Percentiles rank a stretch among this genome's conserved stretches.
Evolutionary conservation across 2,797 vertebrate species (phyloP).

Genomic region (Mus caroli): DNA sequence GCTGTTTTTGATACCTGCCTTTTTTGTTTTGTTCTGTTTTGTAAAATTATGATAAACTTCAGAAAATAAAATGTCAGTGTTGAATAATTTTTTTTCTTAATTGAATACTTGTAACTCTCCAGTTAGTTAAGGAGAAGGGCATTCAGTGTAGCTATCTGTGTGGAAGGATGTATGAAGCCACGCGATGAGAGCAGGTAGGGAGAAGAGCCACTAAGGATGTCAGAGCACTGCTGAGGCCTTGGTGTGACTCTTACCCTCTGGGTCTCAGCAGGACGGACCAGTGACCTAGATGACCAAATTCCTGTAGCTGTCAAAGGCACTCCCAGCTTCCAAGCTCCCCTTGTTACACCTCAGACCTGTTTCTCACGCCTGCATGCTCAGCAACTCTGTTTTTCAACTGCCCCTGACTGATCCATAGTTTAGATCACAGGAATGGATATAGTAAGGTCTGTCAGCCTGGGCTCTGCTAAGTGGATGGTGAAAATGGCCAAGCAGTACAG

Average conservation of each 20-base stretch:
- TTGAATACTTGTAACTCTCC: not conserved
- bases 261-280: not conserved
- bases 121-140: constrained; percentile 30
- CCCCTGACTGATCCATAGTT: not conserved
- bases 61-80: constrained; percentile 88
- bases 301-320: not conserved
- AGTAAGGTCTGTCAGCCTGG: not conserved
- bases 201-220: not conserved
- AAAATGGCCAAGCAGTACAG: not conserved
- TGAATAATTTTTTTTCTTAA: constrained; percentile 84
- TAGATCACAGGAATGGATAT: not conserved
- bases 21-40: constrained; percentile 86
- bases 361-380: not conserved
- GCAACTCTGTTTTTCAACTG: not conserved
- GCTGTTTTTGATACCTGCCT: constrained; percentile 90
- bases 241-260: not conserved
- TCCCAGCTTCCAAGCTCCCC: not conserved
- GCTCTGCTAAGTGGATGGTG: not conserved
- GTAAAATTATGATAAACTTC: constrained; percentile 87
- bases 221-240: not conserved
- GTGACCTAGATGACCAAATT: not conserved
- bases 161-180: not conserved
- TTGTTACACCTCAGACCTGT: not conserved
- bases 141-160: not conserved
- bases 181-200: not conserved